Percentiles rank a stretch among this genome's conserved stretches.
Evolutionary conservation across 2,888 invertebrate species (phyloP).

Genomic region (Drosophila formosana): DNA sequence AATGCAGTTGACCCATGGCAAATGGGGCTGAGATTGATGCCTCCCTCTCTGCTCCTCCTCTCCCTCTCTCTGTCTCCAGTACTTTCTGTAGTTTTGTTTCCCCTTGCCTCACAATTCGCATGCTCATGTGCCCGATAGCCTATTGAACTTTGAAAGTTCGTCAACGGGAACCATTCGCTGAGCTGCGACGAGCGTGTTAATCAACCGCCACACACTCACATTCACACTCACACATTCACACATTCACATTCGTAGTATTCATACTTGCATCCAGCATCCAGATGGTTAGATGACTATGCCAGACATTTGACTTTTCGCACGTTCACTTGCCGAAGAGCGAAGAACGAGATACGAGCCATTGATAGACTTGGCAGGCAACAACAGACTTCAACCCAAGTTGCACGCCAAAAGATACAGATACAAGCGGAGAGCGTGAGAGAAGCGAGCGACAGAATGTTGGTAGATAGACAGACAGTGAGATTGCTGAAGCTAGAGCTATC

Average conservation of each 20-base stretch:
- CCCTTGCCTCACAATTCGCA: conserved; percentile 36
- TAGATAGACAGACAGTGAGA: conserved; percentile 36
- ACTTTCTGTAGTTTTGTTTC: conserved; percentile 16
- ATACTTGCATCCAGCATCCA: conserved; percentile 11
- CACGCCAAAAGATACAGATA: conserved; percentile 16
- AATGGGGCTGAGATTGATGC: conserved; percentile 33
- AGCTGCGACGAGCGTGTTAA: conserved; percentile 64
- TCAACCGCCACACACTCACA: conserved; percentile 50
- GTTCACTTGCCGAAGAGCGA: conserved; percentile 46
- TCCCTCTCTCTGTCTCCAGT: neutral
- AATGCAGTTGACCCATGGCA: conserved; percentile 47
- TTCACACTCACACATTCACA: neutral
- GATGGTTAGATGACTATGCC: conserved; percentile 21
- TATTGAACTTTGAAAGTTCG: conserved; percentile 72
- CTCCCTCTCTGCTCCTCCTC: neutral
- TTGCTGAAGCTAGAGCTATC: conserved; percentile 34
- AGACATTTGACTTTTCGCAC: conserved; percentile 59
- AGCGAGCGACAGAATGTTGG: neutral
- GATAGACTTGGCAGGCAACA: conserved; percentile 41
- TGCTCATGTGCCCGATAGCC: conserved; percentile 55
- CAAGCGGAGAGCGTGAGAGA: neutral
- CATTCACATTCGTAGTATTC: neutral
- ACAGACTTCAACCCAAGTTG: conserved; percentile 23
- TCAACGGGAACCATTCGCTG: conserved; percentile 40
- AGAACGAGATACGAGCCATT: conserved; percentile 55